A percentile compares a stretch with the other conserved stretches of the same genome.
Conservation (phyloP, 2,113 vertebrate species). For the Nicator chloris region DNA sequence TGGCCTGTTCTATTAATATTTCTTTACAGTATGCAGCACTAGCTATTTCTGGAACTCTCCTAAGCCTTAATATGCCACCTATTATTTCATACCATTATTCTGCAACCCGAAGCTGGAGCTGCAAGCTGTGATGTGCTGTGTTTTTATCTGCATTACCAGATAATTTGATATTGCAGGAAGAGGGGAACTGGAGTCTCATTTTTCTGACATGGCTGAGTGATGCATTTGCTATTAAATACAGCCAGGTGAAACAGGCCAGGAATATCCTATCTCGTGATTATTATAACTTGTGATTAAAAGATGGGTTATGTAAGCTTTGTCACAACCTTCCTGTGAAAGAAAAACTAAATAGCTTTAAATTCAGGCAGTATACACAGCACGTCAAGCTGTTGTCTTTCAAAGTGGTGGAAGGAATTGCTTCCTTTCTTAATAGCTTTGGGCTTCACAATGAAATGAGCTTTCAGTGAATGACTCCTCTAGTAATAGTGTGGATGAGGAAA, state of each 20-base stretch:
- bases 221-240: neutral
- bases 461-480: conserved; percentile 19
- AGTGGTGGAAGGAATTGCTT: neutral
- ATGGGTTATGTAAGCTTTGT: neutral
- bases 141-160: neutral
- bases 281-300: neutral
- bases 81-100: neutral
- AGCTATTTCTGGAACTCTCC: neutral
- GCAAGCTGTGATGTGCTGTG: neutral
- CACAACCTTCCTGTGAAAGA: conserved; percentile 15
- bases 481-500: neutral
- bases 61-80: neutral
- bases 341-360: neutral
- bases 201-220: neutral
- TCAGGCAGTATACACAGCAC: neutral
- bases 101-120: neutral
- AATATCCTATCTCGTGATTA: neutral
- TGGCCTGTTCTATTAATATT: neutral
- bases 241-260: neutral
- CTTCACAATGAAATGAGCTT: neutral
- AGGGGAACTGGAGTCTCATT: neutral
- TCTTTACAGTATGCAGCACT: neutral
- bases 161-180: neutral
- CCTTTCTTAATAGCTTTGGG: conserved; percentile 13
- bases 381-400: neutral